Percentiles rank a stretch among this genome's conserved stretches.
These are phyloP conservation scores for Drosophila rufa DNA, from an alignment of 1,140 invertebrate species.

Conservation along the genomic window DNA sequence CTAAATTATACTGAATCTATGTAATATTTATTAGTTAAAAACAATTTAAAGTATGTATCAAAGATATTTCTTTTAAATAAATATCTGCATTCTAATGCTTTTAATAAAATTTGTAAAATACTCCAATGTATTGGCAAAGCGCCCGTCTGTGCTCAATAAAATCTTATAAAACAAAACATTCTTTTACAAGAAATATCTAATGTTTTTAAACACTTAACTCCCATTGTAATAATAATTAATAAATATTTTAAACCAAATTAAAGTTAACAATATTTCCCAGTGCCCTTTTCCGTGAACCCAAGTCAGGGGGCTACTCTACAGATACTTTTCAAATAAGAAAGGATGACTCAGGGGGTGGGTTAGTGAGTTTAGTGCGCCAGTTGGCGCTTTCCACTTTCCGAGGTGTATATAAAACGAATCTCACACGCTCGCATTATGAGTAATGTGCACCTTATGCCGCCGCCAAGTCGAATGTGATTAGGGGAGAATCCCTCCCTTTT, in stretches of 20 bases:
- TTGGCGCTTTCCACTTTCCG: constrained; percentile 42
- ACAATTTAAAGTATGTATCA: too few relatives aligned
- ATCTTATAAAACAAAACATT: too few relatives aligned
- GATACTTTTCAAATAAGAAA: constrained; percentile 5
- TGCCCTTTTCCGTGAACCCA: background rate
- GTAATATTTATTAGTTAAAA: too few relatives aligned
- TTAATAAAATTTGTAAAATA: too few relatives aligned
- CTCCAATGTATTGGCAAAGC: too few relatives aligned
- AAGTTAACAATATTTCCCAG: background rate
- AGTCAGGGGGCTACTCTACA: background rate
- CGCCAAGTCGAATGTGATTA: constrained; percentile 76
- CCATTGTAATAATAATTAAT: too few relatives aligned
- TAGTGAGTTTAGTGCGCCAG: constrained; percentile 42
- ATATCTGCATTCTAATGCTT: background rate
- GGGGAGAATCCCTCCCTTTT: constrained; percentile 14
- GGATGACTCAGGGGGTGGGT: constrained; percentile 36
- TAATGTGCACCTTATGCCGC: constrained; percentile 84
- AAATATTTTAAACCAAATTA: background rate
- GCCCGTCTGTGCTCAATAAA: too few relatives aligned
- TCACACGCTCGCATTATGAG: constrained; percentile 78
- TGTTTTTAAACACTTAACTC: too few relatives aligned
- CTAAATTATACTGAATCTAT: too few relatives aligned
- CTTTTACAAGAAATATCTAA: too few relatives aligned
- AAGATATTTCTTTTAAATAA: background rate
- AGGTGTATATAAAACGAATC: constrained; percentile 50